Percentiles rank a stretch among this genome's conserved stretches.
Evolutionary conservation across 92 coral and sea anemone species (phyloP).

Genomic region (Porites lobata): DNA sequence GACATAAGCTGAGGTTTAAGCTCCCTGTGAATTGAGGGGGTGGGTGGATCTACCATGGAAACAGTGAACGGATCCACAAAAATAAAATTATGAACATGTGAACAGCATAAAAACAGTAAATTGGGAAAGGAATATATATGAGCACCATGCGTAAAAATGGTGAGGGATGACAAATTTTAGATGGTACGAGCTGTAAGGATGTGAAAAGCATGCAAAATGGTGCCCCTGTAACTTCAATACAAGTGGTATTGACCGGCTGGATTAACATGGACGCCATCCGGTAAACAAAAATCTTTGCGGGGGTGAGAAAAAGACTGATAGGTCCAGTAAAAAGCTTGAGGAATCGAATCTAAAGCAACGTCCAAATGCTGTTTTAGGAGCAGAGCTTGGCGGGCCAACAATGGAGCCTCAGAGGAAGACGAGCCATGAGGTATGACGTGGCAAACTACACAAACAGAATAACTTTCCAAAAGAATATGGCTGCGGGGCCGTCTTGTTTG

Average conservation of each 20-base stretch:
- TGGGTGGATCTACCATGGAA: background rate
- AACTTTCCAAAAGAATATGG: no score
- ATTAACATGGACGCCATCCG: constrained; percentile 40
- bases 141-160: no score
- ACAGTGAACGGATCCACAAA: background rate
- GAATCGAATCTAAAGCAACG: constrained; percentile 4
- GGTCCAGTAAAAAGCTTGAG: constrained; percentile 31
- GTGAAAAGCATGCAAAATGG: constrained; percentile 25
- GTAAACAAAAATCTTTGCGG: constrained; percentile 18
- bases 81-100: background rate
- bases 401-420: constrained; percentile 9
- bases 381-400: background rate
- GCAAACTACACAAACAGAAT: no score
- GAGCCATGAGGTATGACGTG: constrained; percentile 1
- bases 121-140: background rate
- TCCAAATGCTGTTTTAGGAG: constrained; percentile 26
- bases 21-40: background rate
- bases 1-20: no score
- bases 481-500: no score
- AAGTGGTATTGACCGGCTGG: constrained; percentile 36
- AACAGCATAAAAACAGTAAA: background rate
- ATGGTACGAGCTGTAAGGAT: background rate
- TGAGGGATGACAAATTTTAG: no score
- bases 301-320: constrained; percentile 26
- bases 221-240: constrained; percentile 39